Base-by-base conservation (phyloP, 1,140 invertebrate genomes). In the Telenomus remus region DNA sequence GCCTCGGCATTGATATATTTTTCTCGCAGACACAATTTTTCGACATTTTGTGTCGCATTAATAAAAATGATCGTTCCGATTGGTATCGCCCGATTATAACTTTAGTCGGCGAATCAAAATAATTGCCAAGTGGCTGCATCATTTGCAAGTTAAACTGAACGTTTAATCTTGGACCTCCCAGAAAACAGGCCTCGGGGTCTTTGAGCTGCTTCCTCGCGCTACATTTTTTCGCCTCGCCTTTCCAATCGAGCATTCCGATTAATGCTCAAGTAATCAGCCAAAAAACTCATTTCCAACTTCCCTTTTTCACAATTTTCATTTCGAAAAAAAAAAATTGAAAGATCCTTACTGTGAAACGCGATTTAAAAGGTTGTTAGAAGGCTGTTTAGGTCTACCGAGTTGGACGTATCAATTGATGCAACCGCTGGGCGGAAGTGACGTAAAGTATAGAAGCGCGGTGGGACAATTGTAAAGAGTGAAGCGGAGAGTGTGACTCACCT, bases 401-500 rank as follows among this genome's bases (percentile, higher is more conserved):
- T 46, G 44, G 57, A 55, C 46, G 56, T 50, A 6, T 6, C 19
- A 6, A 27, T 27, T 6, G 19, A 27, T 27, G 19, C n/a, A n/a
- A n/a, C n/a, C 33, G 37, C 42, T 39, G 50, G 48, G 55, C 70
- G 76, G 76, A 71, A 72, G 57, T 73, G 68, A 72, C 69, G 68
- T 50, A 63, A 75, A 50, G 37, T 12, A 19, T 19, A 10, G 42
- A 46, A 13, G 55, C 15, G 61, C 6, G 63, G 51, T 39, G 59
- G 72, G 69, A 60, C 69, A 69, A 78, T 69, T 53, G 63, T 49
- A 60, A 50, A 61, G 12, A 42, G 7, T 44, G 44, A 44, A 35
- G 49, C 19, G 57, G n/a, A 56, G 57, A 53, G 59, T 51, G 55
- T 81, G 79, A 85, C 82, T 84, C 77, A 88, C 86, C 83, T 88